phyloP scores from a whole-genome alignment of 1,140 invertebrate genomes.

The Drosophila truncata region DNA sequence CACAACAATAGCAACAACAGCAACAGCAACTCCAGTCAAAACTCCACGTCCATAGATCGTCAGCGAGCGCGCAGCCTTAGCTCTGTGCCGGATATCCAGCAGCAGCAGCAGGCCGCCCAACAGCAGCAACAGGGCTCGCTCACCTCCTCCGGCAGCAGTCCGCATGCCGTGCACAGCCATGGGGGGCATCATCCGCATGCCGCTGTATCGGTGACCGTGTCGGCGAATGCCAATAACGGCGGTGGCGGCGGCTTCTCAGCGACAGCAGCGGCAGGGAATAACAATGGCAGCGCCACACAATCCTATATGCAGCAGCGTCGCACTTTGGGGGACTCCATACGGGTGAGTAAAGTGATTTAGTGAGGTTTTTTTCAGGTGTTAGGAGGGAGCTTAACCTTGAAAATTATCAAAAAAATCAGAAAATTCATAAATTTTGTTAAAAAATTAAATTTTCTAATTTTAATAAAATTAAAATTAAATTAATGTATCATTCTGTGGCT shows the following conservation, averaged over 20 bases:
- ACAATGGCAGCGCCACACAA: slow-evolving; percentile 66
- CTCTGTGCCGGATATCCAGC: slow-evolving; percentile 92
- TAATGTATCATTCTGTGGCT: too few relatives aligned
- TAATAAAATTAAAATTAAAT: too few relatives aligned
- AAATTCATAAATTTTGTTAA: neutral
- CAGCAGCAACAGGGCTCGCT: slow-evolving; percentile 59
- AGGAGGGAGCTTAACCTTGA: too few relatives aligned
- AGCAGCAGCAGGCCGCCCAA: slow-evolving; percentile 66
- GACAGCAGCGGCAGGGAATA: slow-evolving; percentile 47
- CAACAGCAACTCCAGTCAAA: slow-evolving; percentile 42
- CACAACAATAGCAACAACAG: slow-evolving; percentile 75
- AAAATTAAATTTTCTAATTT: too few relatives aligned
- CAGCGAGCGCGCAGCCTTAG: slow-evolving; percentile 93
- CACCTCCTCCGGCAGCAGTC: slow-evolving; percentile 59
- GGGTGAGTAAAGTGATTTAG: slow-evolving; percentile 51
- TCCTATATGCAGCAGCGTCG: slow-evolving; percentile 71
- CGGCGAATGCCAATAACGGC: slow-evolving; percentile 85
- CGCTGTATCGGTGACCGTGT: slow-evolving; percentile 59
- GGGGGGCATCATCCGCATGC: slow-evolving; percentile 50
- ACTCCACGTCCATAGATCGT: slow-evolving; percentile 86
- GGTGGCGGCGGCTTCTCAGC: slow-evolving; percentile 59
- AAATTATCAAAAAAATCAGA: neutral
- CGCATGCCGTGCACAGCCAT: slow-evolving; percentile 47
- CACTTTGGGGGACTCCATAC: slow-evolving; percentile 69
- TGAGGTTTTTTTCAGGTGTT: fast-evolving